Percentiles rank a stretch among this genome's conserved stretches.
Evolutionary conservation across 2,113 vertebrate genomes (phyloP).

Genomic region (Sprattus sprattus): DNA sequence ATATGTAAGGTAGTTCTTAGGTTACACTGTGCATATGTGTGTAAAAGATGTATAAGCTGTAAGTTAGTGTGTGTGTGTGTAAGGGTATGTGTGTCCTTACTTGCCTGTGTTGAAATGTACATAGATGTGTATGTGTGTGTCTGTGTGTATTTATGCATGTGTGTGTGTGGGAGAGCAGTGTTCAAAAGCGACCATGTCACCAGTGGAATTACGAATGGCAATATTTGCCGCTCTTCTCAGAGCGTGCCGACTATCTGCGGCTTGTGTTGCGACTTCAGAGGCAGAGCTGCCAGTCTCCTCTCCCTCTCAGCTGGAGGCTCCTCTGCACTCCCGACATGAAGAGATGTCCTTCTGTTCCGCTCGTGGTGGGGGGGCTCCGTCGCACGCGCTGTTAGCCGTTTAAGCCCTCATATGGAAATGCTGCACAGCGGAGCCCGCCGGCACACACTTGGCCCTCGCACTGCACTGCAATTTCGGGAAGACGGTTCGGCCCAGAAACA

Average conservation of each 20-base stretch:
- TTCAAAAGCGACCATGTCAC: neutral
- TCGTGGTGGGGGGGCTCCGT: neutral
- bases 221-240: neutral
- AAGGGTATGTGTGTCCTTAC: neutral
- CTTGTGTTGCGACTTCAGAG: neutral
- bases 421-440: conserved; percentile 15
- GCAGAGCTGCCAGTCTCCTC: conserved; percentile 1
- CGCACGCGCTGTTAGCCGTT: conserved; percentile 8
- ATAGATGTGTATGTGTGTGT: neutral
- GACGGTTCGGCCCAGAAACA: neutral
- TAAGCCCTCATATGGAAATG: conserved; percentile 28
- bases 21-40: neutral
- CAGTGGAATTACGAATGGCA: neutral
- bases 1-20: neutral
- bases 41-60: neutral
- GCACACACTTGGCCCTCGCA: conserved; percentile 3
- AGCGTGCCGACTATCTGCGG: neutral
- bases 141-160: neutral
- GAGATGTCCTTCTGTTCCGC: conserved; percentile 33
- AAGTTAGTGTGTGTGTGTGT: neutral
- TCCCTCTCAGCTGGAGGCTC: conserved; percentile 35
- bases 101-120: neutral
- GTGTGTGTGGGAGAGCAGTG: neutral
- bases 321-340: conserved; percentile 20
- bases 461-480: neutral